Evolutionary conservation across 37 sponge, comb jelly and placozoan species (phyloP), one percentile per base, ranked within the genome.

Genomic region (Theonella swinhoei): DNA sequence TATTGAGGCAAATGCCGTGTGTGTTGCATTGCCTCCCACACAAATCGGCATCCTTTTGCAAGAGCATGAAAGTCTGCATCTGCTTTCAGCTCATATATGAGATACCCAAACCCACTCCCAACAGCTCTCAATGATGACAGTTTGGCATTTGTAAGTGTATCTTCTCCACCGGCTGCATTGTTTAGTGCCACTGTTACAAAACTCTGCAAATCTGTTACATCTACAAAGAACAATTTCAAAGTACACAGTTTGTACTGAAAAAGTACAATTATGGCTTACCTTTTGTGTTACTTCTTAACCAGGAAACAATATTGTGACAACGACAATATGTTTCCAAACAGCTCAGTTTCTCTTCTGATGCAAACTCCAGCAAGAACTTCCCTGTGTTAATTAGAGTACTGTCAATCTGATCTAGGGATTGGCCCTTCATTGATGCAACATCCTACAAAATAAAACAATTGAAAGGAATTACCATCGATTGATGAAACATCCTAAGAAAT

Each of bases 81-180:
- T 39, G 38, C 7, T 30, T 42, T 62, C 30, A 80, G 40, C 0
- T 67, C 75, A 80, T 75, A 90, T n/a, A 90, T 90, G 20, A 90
- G 85, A 38, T 80, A 43, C 11, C 67, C 80, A 80, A 37, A 90
- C 4, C 85, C 81, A 75, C 70, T 85, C 4, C 80, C 90, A 68
- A 90, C 90, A 33, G 70, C 85, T 25, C 78, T 70, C 40, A 90
- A 67, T 29, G 74, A 42, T 28, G 90, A 90, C 37, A 90, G 85
- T 43, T 60, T 84, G 60, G 84, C 90, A 75, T 70, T 71, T 5
- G 80, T 42, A 38, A 74, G 54, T 25, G 73, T 85, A 39, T 69
- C 85, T 68, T 90, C 90, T 77, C 88, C 88, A n/a, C 78, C 78
- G 76, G 90, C 85, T 28, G 85, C 66, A 0, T 85, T 90, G 38